These are phyloP conservation scores for Parasteatoda tepidariorum DNA, from an alignment of 1,140 invertebrate genomes.

Conservation along the genomic window DNA sequence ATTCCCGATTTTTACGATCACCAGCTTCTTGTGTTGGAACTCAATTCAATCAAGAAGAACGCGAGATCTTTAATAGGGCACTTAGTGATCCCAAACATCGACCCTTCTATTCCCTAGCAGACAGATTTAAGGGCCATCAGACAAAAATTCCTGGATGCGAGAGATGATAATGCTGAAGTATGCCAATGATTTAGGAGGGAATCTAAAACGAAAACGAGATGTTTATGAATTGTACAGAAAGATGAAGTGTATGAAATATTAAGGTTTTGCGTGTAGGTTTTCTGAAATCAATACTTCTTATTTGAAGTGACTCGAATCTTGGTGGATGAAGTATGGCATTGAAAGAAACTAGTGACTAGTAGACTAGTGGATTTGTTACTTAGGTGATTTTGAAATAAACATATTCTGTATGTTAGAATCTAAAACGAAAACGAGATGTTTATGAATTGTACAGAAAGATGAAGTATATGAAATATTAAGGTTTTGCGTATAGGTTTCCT, in stretches of 20 bases:
- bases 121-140: background rate
- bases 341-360: no score
- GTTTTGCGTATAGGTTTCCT: no score
- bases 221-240: background rate
- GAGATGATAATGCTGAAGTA: background rate
- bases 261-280: no score
- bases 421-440: background rate
- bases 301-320: no score
- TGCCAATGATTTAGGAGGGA: background rate
- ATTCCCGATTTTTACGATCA: background rate
- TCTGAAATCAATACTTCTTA: no score
- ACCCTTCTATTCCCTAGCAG: background rate
- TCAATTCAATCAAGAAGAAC: background rate
- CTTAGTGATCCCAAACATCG: background rate
- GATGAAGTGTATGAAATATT: no score
- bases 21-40: background rate
- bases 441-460: background rate
- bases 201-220: background rate
- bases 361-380: no score
- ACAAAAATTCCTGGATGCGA: background rate
- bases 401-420: background rate
- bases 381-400: background rate
- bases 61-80: background rate
- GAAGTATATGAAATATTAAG: no score
- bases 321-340: no score